Percentiles rank a stretch among this genome's conserved stretches.
Conservation (phyloP, 2,797 vertebrate species). For the Eospalax fontanierii region DNA sequence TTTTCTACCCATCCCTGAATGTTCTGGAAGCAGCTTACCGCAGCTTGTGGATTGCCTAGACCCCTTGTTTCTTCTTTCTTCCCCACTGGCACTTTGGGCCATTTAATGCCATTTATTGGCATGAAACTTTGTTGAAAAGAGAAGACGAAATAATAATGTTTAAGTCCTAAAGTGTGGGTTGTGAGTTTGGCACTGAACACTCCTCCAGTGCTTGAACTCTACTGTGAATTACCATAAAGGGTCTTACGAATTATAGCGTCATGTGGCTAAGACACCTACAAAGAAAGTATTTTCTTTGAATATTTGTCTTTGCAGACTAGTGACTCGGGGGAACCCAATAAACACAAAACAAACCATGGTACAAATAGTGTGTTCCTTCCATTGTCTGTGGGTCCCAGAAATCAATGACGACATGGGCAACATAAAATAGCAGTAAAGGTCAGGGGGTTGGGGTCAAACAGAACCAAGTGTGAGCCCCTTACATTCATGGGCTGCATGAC, state of each 20-base stretch:
- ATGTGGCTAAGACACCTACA: conserved; percentile 35
- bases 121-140: conserved; percentile 12
- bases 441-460: background rate
- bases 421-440: conserved; percentile 24
- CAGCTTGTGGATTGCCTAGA: background rate
- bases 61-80: background rate
- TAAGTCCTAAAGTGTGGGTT: conserved; percentile 23
- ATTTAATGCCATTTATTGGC: background rate
- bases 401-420: background rate
- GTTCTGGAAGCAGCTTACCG: background rate
- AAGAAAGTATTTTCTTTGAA: conserved; percentile 61
- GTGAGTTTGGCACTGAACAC: background rate
- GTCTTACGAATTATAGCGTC: conserved; percentile 33
- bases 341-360: conserved; percentile 57
- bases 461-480: background rate
- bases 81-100: background rate
- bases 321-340: conserved; percentile 54
- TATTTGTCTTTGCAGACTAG: conserved; percentile 50
- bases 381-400: conserved; percentile 45
- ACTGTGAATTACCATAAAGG: background rate
- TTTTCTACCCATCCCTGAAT: conserved; percentile 31
- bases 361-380: conserved; percentile 30
- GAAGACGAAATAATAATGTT: conserved; percentile 1
- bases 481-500: background rate
- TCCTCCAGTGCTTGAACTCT: conserved; percentile 19